These are phyloP conservation scores for Sinopyrophorus schimmeli DNA, from an alignment of 2,888 invertebrate genomes.

Conservation along the genomic window DNA sequence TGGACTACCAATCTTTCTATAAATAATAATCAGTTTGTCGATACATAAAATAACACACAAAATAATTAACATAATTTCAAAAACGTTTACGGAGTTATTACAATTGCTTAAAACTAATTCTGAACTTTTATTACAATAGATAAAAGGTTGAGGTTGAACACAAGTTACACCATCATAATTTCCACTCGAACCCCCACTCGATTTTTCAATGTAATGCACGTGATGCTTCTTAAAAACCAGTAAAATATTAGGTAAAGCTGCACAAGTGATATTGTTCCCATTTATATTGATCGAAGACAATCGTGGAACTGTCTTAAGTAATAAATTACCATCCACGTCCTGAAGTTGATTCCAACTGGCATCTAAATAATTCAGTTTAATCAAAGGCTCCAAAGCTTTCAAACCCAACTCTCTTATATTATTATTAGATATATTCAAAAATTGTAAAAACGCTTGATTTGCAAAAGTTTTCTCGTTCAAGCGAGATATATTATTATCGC, in stretches of 20 bases:
- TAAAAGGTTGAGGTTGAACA: not conserved
- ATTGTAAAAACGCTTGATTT: not conserved
- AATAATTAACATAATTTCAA: conserved; percentile 13
- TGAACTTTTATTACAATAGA: no score
- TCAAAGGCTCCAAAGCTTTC: not conserved
- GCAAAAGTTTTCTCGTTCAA: conserved; percentile 2
- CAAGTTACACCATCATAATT: conserved; percentile 15
- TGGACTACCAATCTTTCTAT: not conserved
- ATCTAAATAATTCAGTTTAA: not conserved
- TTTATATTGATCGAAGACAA: conserved; percentile 12
- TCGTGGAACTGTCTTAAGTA: not conserved
- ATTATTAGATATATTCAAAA: conserved; percentile 13
- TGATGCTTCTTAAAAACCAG: not conserved
- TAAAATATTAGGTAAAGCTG: conserved; percentile 4
- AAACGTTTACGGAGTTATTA: conserved; percentile 10
- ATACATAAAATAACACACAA: conserved; percentile 14
- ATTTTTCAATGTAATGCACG: not conserved
- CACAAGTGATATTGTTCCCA: conserved; percentile 17
- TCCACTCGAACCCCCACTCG: not conserved
- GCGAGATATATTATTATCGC: conserved; percentile 2
- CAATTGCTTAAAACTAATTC: no score
- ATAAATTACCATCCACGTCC: not conserved
- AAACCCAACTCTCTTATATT: conserved; percentile 1
- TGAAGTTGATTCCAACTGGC: conserved; percentile 15
- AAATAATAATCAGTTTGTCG: conserved; percentile 9